Evolutionary conservation across 2,888 invertebrate species (phyloP).

Genomic region (Drosophila robusta): DNA sequence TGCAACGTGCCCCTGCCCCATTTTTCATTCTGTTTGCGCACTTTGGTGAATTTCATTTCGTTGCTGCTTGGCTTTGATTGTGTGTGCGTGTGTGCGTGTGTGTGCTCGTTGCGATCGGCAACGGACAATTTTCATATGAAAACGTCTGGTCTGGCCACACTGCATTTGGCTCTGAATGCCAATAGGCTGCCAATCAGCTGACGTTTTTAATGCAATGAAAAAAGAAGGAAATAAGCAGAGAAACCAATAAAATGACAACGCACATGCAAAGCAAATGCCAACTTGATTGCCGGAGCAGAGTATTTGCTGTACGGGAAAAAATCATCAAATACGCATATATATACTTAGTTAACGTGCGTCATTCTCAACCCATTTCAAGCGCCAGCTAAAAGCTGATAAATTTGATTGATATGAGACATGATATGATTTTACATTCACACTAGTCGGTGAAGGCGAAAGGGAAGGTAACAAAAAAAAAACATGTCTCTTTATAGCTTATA

Average conservation of each 20-base stretch:
- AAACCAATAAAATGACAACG: neutral
- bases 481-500: too few species aligned
- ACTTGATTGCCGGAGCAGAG: too few species aligned
- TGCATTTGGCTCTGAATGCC: conserved; percentile 19
- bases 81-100: conserved; percentile 1
- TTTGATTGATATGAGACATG: too few species aligned
- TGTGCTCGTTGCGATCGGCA: conserved; percentile 8
- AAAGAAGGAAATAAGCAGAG: neutral
- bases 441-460: too few species aligned
- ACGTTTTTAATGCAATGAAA: neutral
- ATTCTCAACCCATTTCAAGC: too few species aligned
- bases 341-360: too few species aligned
- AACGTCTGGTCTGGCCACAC: neutral
- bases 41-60: conserved; percentile 77
- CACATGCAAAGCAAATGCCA: too few species aligned
- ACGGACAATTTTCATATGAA: neutral
- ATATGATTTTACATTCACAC: too few species aligned
- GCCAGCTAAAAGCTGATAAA: too few species aligned
- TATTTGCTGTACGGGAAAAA: too few species aligned
- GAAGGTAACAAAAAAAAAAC: too few species aligned
- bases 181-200: conserved; percentile 6
- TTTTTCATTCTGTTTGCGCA: conserved; percentile 69
- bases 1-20: conserved; percentile 8
- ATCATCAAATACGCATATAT: too few species aligned
- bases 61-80: conserved; percentile 40